phyloP scores from a whole-genome alignment of 1,140 invertebrate genomes.

The Brachionus koreanus region DNA sequence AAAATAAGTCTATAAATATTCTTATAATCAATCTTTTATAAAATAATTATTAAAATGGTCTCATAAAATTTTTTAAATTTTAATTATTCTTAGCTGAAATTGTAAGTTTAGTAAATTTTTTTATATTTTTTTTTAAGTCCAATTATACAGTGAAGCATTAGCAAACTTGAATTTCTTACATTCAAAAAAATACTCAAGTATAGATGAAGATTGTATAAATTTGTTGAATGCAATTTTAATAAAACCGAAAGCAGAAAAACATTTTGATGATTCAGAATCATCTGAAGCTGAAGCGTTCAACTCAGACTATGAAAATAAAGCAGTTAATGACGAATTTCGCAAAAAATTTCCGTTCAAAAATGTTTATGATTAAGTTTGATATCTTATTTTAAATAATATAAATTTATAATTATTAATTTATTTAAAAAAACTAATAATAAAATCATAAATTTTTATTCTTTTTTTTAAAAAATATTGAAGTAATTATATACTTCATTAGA shows the following conservation, averaged over 20 bases:
- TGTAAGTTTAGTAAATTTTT: no score
- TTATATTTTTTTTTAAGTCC: constrained; percentile 24
- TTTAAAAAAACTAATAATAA: not conserved
- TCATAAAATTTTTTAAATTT: no score
- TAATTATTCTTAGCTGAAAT: no score
- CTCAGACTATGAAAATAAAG: not conserved
- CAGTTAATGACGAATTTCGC: not conserved
- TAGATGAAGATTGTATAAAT: constrained; percentile 40
- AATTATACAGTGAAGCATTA: constrained; percentile 42
- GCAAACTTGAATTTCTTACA: constrained; percentile 26
- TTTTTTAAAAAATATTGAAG: not conserved
- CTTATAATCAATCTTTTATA: no score
- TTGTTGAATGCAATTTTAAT: constrained; percentile 4
- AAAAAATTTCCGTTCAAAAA: constrained; percentile 43
- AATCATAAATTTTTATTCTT: not conserved
- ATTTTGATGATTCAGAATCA: not conserved
- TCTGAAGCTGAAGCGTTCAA: not conserved
- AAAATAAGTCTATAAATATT: no score
- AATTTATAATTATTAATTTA: not conserved
- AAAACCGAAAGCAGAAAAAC: not conserved
- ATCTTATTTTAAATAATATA: not conserved
- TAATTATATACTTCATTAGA: not conserved
- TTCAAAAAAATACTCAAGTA: constrained; percentile 5
- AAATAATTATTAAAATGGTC: no score
- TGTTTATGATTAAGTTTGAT: constrained; percentile 22